Base-by-base conservation (phyloP, 2,797 vertebrate species). In the Rhinella marina region DNA sequence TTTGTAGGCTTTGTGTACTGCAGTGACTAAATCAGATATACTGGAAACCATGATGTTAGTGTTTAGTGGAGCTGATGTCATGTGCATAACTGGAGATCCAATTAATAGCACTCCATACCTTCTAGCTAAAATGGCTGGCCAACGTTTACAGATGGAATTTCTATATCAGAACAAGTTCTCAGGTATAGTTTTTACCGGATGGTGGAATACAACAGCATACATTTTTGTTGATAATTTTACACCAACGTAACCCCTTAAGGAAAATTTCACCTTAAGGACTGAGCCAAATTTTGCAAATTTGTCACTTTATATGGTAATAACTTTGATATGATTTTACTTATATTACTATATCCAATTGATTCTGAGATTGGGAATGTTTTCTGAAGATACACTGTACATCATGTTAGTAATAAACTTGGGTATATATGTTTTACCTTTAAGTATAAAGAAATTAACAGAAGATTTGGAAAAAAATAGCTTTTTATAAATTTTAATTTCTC, bases 121-220 rank as follows among this genome's bases (percentile, higher is more conserved):
- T 11, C 21, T 99, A 93, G 98, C 98, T 90, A 98, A 98, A 91
- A 97, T 95, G 77, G 96, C 96, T 0, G 97, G 97, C 17, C 98
- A 99, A 91, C 95, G 95, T 62, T 94, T 99, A 13, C 98, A 99
- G 77, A 99, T 99, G 98, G 98, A 99, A 93, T 98, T 99, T 89
- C 94, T 99, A 73, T 96, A 98, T 92, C 98, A 98, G 82, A 99
- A 99, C 93, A 98, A 97, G 84, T 97, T 97, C 70, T 97, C 96
- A 90, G 98, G 98, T 99, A 90, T 14, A 61, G 14, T 13, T 27
- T 73, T 48, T 73, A 48, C 70, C 8, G 2, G 27, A 48, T 48
- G 19, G 14, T 11, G 3, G 3, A 66, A 7, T 27, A 66, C 14
- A 72, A 17, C 68, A 32, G 29, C 27, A 16, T 1, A 16, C 41